Conservation (phyloP, 2,888 invertebrate species). For the Tenodera sinensis region DNA sequence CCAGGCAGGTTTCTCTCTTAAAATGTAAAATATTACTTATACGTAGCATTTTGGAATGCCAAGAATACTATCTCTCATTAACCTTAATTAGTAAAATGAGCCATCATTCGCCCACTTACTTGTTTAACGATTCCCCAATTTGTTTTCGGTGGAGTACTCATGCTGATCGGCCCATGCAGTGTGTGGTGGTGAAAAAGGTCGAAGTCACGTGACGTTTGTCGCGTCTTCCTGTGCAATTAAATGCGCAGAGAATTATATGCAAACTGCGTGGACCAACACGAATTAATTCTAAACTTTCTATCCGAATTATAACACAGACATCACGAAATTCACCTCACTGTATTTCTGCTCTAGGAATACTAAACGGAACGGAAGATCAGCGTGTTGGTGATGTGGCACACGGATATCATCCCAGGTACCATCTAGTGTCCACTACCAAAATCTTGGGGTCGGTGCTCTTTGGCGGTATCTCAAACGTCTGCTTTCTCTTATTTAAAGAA, state of each 20-base stretch:
- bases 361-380: not conserved
- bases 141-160: slow-evolving; percentile 46
- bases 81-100: not conserved
- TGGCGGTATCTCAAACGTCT: not conserved
- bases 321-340: not conserved
- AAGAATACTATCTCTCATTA: not conserved
- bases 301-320: not conserved
- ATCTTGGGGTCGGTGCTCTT: not conserved
- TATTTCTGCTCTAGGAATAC: not conserved
- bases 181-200: slow-evolving; percentile 31
- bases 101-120: slow-evolving; percentile 42
- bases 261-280: not conserved
- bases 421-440: slow-evolving; percentile 7
- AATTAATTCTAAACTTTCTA: not conserved
- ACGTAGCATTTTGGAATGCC: not conserved
- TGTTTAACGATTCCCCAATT: slow-evolving; percentile 60
- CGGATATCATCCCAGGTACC: slow-evolving; percentile 10
- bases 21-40: not conserved
- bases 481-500: no score
- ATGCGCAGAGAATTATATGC: not conserved
- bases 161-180: slow-evolving; percentile 35
- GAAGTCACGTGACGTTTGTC: slow-evolving; percentile 32
- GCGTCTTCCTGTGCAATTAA: slow-evolving; percentile 9
- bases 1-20: slow-evolving; percentile 23
- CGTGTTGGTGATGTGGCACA: slow-evolving; percentile 28